Evolutionary conservation across 1,140 invertebrate genomes (phyloP).

Genomic region (Drosophila pectinifera): DNA sequence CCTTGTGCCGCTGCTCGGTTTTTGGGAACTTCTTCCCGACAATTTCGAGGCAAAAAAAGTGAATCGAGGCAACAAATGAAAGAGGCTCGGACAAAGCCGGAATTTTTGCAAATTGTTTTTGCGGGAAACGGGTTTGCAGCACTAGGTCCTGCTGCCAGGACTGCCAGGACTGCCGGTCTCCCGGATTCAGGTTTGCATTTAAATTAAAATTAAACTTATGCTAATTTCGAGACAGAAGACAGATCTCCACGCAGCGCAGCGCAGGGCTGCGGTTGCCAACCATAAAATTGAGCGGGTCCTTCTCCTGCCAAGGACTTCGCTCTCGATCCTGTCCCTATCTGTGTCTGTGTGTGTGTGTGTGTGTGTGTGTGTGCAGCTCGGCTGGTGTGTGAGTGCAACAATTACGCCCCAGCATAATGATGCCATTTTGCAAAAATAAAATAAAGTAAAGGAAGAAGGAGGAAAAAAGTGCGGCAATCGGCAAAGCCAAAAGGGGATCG

Average conservation of each 20-base stretch:
- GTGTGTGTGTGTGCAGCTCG: too few species aligned
- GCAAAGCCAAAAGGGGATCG: slow-evolving; percentile 44
- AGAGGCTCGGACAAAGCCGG: slow-evolving; percentile 57
- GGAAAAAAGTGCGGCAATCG: slow-evolving; percentile 28
- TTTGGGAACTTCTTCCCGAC: slow-evolving; percentile 50
- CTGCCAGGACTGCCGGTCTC: neutral
- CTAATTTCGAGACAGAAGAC: slow-evolving; percentile 62
- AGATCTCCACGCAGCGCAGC: slow-evolving; percentile 31
- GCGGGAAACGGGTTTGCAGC: slow-evolving; percentile 63
- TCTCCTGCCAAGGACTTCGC: slow-evolving; percentile 26
- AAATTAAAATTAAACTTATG: slow-evolving; percentile 81
- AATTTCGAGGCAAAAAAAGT: slow-evolving; percentile 43
- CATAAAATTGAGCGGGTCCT: slow-evolving; percentile 72
- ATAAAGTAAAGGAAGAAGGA: neutral
- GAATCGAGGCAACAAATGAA: slow-evolving; percentile 23
- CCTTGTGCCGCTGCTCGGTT: slow-evolving; percentile 6
- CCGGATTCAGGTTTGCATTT: slow-evolving; percentile 68
- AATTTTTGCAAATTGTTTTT: slow-evolving; percentile 78
- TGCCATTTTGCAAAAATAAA: slow-evolving; percentile 62
- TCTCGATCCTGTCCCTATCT: slow-evolving; percentile 7
- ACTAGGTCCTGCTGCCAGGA: slow-evolving; percentile 15
- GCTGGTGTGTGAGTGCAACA: slow-evolving; percentile 63
- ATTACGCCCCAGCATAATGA: slow-evolving; percentile 82
- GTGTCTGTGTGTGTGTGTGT: slow-evolving; percentile 32
- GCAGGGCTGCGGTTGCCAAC: slow-evolving; percentile 67